phyloP scores from a whole-genome alignment of 2,113 vertebrate species.

The Circaetus cinerascens region DNA sequence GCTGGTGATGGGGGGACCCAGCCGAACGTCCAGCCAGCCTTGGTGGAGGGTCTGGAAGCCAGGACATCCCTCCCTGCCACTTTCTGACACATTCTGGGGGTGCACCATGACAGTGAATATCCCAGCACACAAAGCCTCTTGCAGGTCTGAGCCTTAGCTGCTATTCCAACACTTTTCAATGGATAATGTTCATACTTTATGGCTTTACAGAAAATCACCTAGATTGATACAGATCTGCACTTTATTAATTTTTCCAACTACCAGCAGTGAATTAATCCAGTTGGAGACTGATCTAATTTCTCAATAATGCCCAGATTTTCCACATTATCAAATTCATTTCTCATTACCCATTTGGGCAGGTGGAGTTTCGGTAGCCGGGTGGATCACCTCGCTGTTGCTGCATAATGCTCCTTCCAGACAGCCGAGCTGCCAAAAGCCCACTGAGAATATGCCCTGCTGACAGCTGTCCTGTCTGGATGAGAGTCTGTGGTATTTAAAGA shows the following conservation, averaged over 20 bases:
- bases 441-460: rapidly evolving
- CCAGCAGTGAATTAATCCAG: neutral
- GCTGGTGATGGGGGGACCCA: too few relatives aligned
- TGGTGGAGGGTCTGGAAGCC: neutral
- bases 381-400: rapidly evolving
- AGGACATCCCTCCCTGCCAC: neutral
- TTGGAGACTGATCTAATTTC: neutral
- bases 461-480: rapidly evolving
- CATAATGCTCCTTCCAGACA: neutral
- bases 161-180: neutral
- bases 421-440: rapidly evolving
- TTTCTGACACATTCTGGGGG: neutral
- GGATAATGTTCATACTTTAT: neutral
- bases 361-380: neutral
- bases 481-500: neutral
- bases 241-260: neutral
- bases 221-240: neutral
- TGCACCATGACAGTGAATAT: neutral
- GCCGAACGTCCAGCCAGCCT: neutral
- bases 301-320: neutral
- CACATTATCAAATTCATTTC: neutral
- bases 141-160: neutral
- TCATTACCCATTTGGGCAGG: neutral
- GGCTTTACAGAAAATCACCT: neutral
- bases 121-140: neutral